A percentile compares a stretch with the other conserved stretches of the same genome.
Evolutionary conservation across 2,113 vertebrate genomes (phyloP).

Genomic region (Periophthalmus modestus): DNA sequence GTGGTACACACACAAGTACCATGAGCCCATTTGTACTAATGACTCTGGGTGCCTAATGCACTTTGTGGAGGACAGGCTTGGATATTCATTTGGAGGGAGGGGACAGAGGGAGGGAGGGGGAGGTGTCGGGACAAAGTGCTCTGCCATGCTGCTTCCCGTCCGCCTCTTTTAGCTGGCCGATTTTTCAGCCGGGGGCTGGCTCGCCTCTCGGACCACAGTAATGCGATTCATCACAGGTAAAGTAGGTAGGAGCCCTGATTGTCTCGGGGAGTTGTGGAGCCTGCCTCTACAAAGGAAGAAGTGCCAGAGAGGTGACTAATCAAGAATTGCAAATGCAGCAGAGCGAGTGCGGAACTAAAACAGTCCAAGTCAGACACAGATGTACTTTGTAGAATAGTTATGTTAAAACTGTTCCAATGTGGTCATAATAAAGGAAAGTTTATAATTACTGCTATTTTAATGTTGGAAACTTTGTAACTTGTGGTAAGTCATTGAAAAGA

Average conservation of each 20-base stretch:
- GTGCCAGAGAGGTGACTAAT: constrained; percentile 39
- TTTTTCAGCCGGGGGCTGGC: constrained; percentile 60
- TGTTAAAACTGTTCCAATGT: not conserved
- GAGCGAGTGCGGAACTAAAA: not conserved
- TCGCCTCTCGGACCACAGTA: constrained; percentile 42
- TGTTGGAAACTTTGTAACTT: constrained; percentile 2
- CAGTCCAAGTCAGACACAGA: constrained; percentile 9
- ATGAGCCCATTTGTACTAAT: constrained; percentile 77
- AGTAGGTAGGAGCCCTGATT: constrained; percentile 58
- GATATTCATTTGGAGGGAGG: constrained; percentile 68
- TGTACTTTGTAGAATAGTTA: constrained; percentile 1
- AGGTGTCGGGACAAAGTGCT: constrained; percentile 58
- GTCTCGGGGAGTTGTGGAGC: constrained; percentile 38
- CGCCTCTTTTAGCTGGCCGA: constrained; percentile 58
- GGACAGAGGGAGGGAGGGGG: constrained; percentile 38
- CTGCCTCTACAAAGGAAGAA: constrained; percentile 24
- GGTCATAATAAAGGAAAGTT: not conserved
- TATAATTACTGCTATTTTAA: constrained; percentile 10
- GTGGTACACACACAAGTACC: constrained; percentile 59
- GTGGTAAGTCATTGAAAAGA: not conserved
- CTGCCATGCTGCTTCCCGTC: constrained; percentile 52
- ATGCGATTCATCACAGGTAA: constrained; percentile 68
- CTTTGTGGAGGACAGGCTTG: constrained; percentile 71
- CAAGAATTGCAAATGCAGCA: constrained; percentile 37
- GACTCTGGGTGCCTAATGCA: constrained; percentile 74